A percentile compares a stretch with the other conserved stretches of the same genome.
These are phyloP conservation scores for Drosophila insularis DNA, from an alignment of 1,140 invertebrate genomes.

Conservation along the genomic window DNA sequence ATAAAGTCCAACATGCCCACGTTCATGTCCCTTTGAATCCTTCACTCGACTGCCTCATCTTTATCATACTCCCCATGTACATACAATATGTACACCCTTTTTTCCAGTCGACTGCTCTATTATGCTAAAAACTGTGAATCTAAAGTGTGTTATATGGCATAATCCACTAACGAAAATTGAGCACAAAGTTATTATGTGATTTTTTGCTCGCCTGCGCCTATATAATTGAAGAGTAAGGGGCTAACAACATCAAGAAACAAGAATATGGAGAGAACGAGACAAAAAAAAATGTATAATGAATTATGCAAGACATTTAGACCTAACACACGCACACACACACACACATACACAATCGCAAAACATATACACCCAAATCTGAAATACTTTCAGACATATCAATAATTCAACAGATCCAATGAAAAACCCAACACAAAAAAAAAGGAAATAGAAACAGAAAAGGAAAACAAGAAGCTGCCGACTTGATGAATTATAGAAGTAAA, in stretches of 20 bases:
- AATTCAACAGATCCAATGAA: conserved; percentile 69
- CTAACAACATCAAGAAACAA: conserved; percentile 18
- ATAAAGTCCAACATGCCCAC: not conserved
- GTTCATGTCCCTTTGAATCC: not conserved
- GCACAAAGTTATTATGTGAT: conserved; percentile 79
- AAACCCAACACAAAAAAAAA: conserved; percentile 41
- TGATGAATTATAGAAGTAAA: conserved; percentile 79
- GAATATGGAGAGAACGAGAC: conserved; percentile 9
- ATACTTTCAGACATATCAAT: conserved; percentile 69
- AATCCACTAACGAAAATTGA: conserved; percentile 80
- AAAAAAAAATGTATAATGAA: conserved; percentile 67
- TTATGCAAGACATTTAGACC: conserved; percentile 70
- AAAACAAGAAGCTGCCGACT: conserved; percentile 45
- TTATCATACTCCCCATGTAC: no score
- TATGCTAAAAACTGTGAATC: conserved; percentile 75
- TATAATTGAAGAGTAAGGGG: conserved; percentile 34
- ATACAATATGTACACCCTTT: conserved; percentile 27
- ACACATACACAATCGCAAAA: conserved; percentile 8
- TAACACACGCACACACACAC: conserved; percentile 10
- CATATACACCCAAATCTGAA: conserved; percentile 19
- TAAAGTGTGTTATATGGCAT: conserved; percentile 79
- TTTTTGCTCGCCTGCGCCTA: conserved; percentile 52
- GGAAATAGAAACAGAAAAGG: conserved; percentile 8
- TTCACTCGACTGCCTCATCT: not conserved
- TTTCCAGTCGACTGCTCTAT: conserved; percentile 72